A percentile compares a stretch with the other conserved stretches of the same genome.
Evolutionary conservation across 2,113 vertebrate genomes (phyloP).

Genomic region (Noturus placidus): DNA sequence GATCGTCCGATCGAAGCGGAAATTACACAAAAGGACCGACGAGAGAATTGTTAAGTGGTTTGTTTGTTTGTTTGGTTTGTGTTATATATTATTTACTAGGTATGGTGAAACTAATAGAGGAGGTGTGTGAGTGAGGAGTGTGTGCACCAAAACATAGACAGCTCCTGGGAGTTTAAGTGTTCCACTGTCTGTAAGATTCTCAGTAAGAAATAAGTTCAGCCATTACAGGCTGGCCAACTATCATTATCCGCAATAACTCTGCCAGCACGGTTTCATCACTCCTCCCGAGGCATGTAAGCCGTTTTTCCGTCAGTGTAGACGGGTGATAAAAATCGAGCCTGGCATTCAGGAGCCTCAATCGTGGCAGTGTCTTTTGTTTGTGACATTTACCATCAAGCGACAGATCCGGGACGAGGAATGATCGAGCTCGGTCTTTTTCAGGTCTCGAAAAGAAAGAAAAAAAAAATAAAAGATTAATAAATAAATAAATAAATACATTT

Average conservation of each 20-base stretch:
- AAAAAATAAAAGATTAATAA: background rate
- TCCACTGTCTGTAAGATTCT: background rate
- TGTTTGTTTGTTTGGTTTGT: background rate
- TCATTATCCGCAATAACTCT: constrained; percentile 17
- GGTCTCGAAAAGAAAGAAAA: background rate
- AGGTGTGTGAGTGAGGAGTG: background rate
- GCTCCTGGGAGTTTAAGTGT: background rate
- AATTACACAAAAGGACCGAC: background rate
- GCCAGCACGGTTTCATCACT: constrained; percentile 21
- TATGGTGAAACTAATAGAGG: background rate
- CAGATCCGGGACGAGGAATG: constrained; percentile 28
- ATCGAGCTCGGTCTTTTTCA: constrained; percentile 9
- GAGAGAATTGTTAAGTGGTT: background rate
- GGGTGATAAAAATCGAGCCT: constrained; percentile 47
- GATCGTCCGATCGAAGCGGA: no score
- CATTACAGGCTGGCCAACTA: constrained; percentile 10
- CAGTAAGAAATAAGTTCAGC: background rate
- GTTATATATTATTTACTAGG: background rate
- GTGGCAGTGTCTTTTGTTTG: constrained; percentile 41
- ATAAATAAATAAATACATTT: background rate
- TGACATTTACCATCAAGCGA: constrained; percentile 34
- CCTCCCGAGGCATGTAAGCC: constrained; percentile 14
- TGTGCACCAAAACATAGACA: background rate
- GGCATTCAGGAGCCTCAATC: constrained; percentile 37
- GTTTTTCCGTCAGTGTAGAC: constrained; percentile 30